These are phyloP conservation scores for Callopanchax toddi DNA, from an alignment of 2,113 vertebrate species.

Conservation along the genomic window DNA sequence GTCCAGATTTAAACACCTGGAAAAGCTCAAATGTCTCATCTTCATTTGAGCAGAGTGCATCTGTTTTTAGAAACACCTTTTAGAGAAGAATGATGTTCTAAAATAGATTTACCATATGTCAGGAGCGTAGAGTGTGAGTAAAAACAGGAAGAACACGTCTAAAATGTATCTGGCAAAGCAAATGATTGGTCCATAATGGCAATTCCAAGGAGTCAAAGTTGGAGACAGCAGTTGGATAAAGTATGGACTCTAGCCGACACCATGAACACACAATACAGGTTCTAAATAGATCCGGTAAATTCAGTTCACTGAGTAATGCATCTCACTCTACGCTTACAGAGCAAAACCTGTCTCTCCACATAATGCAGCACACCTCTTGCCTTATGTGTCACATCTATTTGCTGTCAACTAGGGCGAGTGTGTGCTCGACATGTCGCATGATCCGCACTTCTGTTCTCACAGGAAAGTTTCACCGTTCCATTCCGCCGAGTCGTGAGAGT, in stretches of 20 bases:
- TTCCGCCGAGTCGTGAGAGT: conserved; percentile 40
- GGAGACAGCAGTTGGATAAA: conserved; percentile 13
- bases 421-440: conserved; percentile 50
- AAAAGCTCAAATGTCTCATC: no score
- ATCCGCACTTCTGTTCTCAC: conserved; percentile 62
- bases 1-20: no score
- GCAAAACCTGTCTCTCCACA: conserved; percentile 63
- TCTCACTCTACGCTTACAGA: conserved; percentile 51
- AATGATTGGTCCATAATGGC: conserved; percentile 7
- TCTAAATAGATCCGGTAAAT: conserved; percentile 44
- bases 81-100: no score
- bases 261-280: conserved; percentile 29
- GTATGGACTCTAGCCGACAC: conserved; percentile 5
- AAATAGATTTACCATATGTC: neutral
- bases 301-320: conserved; percentile 43
- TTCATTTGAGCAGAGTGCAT: no score
- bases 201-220: conserved; percentile 12
- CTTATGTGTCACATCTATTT: conserved; percentile 65
- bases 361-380: conserved; percentile 52
- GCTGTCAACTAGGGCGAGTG: conserved; percentile 57
- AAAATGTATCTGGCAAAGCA: conserved; percentile 11
- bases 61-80: no score
- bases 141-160: neutral
- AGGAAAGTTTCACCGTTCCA: conserved; percentile 60
- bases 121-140: neutral